These are phyloP conservation scores for Porphyrio hochstetteri DNA, from an alignment of 2,113 vertebrate genomes.

Conservation along the genomic window DNA sequence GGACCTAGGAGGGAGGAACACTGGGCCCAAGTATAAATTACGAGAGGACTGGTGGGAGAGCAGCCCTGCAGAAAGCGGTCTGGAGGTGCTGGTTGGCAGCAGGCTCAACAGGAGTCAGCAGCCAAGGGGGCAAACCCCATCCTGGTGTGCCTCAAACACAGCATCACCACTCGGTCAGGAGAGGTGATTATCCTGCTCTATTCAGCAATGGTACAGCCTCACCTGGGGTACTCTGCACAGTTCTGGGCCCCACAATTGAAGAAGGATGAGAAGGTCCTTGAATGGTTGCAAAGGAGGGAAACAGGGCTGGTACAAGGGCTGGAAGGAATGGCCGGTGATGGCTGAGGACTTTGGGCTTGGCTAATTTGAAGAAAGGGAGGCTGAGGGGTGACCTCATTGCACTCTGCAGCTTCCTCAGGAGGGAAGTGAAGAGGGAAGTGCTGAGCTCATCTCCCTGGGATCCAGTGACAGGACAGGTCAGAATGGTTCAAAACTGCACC, in stretches of 20 bases:
- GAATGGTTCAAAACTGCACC: not conserved
- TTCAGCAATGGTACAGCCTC: rapidly evolving
- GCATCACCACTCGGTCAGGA: rapidly evolving
- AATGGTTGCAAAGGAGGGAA: not conserved
- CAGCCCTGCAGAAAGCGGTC: not conserved
- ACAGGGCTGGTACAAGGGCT: not conserved
- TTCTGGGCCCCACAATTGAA: no score
- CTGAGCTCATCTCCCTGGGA: not conserved
- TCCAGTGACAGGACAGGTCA: rapidly evolving
- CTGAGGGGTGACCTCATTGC: not conserved
- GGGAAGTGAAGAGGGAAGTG: not conserved
- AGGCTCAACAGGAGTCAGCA: not conserved
- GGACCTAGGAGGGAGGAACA: not conserved
- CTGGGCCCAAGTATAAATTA: not conserved
- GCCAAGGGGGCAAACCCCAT: not conserved
- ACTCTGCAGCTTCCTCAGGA: not conserved
- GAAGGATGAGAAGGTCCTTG: not conserved
- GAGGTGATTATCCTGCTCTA: not conserved
- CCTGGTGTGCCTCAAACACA: no score
- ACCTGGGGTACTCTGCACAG: not conserved
- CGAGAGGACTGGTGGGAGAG: not conserved
- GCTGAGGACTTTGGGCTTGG: not conserved
- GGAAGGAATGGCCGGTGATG: not conserved
- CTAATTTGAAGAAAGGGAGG: not conserved
- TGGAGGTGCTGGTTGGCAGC: not conserved